Base-by-base conservation (phyloP, 1,140 invertebrate genomes). In the Micrasema longulum region DNA sequence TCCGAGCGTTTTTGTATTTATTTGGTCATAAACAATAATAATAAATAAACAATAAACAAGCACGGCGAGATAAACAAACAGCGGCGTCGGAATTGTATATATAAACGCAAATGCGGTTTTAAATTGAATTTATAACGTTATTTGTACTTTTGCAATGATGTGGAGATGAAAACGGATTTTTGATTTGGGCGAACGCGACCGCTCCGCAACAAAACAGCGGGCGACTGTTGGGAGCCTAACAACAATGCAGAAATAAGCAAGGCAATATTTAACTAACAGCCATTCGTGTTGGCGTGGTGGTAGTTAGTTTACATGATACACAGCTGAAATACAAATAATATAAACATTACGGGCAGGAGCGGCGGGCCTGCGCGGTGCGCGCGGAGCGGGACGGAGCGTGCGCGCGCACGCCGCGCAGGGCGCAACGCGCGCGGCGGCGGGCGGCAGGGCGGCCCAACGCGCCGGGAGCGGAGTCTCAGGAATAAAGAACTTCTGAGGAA, bases 201-300 rank as follows among this genome's bases (percentile, higher is more conserved):
- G 23, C 1, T 69, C 50, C 36, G 53, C 48, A 38, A 41, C 71
- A 70, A 62, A 76, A 76, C 70, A 72, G 48, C 50, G 26, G 52
- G 82, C 81, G 57, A 43, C 57, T 63, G 57, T 63, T 36, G 41
- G 41, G 60, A 81, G 77, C 80, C 79, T 81, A 55, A 84, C 84
- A 85, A 85, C 83, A 85, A 85, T 85, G 84, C 84, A 84, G 84
- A 84, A n/a, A 85, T 84, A 85, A 85, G 84, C 84, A 85, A 84
- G 69, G 83, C 83, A 85, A 85, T 85, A 85, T 85, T 85, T 85
- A 85, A 85, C 84, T 83, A 84, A 73, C 75, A 73, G 66, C 74
- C 74, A 76, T 76, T 72, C 66, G 74, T 68, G 74, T 69, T 71
- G 74, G 43, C 66, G 55, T 69, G 66, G 83, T 84, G 82, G 84